phyloP scores from a whole-genome alignment of 2,888 invertebrate species.

The Acanthosepion esculentum region DNA sequence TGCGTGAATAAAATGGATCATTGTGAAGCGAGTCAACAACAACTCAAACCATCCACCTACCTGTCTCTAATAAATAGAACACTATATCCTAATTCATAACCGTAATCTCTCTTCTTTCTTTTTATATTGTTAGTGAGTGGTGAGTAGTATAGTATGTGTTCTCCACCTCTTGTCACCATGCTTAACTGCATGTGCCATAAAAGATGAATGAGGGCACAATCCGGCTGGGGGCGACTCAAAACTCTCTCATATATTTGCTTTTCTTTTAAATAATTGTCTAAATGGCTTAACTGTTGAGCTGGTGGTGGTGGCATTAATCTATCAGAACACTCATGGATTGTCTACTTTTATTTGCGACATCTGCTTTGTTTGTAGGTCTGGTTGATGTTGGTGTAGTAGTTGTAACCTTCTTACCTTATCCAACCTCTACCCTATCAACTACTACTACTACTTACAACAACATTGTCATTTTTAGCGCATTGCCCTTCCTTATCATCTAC shows the following conservation, averaged over 20 bases:
- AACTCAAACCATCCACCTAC: too few relatives aligned
- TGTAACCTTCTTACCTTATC: background rate
- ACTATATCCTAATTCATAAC: background rate
- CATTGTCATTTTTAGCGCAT: background rate
- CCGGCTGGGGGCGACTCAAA: background rate
- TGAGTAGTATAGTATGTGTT: too few relatives aligned
- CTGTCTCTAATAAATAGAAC: background rate
- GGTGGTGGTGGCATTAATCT: background rate
- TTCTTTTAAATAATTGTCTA: conserved; percentile 1
- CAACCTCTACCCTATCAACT: background rate
- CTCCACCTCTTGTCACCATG: too few relatives aligned
- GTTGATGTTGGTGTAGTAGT: background rate
- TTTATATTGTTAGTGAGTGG: too few relatives aligned
- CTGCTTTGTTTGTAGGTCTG: background rate
- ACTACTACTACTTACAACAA: background rate
- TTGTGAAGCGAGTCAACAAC: too few relatives aligned
- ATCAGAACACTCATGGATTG: background rate
- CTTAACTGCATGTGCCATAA: too few relatives aligned
- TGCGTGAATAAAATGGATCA: too few relatives aligned
- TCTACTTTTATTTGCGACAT: background rate
- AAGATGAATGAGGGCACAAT: background rate
- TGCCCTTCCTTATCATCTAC: background rate
- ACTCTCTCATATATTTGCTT: background rate
- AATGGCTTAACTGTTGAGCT: conserved; percentile 33
- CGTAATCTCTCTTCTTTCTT: background rate